Percentiles rank a stretch among this genome's conserved stretches.
Conservation (phyloP, 1,140 invertebrate species). For the Drosophila elegans region DNA sequence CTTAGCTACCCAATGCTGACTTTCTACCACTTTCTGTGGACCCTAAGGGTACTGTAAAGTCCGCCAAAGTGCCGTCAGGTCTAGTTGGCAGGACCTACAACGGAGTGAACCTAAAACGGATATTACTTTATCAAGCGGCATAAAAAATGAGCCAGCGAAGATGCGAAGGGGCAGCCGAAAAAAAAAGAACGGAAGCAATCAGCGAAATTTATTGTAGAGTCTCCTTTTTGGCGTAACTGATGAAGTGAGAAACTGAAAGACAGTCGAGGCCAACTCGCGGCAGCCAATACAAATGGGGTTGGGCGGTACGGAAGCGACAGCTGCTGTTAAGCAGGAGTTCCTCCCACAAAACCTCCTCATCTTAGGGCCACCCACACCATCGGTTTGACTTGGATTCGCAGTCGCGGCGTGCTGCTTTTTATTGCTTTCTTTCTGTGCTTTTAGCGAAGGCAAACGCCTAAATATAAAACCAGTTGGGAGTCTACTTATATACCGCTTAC, state of each 20-base stretch:
- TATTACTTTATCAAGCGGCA: slow-evolving; percentile 83
- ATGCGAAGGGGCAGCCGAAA: slow-evolving; percentile 26
- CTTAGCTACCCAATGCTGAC: not conserved
- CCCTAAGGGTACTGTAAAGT: slow-evolving; percentile 49
- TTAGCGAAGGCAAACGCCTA: slow-evolving; percentile 68
- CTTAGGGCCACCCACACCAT: slow-evolving; percentile 12
- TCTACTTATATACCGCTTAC: slow-evolving; percentile 80
- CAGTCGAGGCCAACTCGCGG: slow-evolving; percentile 71
- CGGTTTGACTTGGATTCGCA: slow-evolving; percentile 33
- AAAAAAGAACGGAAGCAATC: slow-evolving; percentile 69
- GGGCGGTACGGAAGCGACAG: slow-evolving; percentile 53
- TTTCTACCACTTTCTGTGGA: slow-evolving; percentile 7
- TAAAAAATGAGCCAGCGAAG: slow-evolving; percentile 78
- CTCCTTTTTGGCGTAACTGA: slow-evolving; percentile 82
- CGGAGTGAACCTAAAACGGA: slow-evolving; percentile 76
- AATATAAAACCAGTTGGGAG: slow-evolving; percentile 79
- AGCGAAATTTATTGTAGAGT: slow-evolving; percentile 83
- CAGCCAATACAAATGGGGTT: slow-evolving; percentile 62
- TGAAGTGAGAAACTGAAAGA: slow-evolving; percentile 83
- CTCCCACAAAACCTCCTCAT: not conserved
- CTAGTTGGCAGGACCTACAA: slow-evolving; percentile 37
- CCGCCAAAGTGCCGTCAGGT: slow-evolving; percentile 37
- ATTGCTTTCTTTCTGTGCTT: slow-evolving; percentile 80
- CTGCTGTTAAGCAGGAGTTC: slow-evolving; percentile 57
- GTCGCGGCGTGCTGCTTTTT: slow-evolving; percentile 79